A percentile compares a stretch with the other conserved stretches of the same genome.
Evolutionary conservation across 1,140 invertebrate genomes (phyloP).

Genomic region (Dreissena rostriformis): DNA sequence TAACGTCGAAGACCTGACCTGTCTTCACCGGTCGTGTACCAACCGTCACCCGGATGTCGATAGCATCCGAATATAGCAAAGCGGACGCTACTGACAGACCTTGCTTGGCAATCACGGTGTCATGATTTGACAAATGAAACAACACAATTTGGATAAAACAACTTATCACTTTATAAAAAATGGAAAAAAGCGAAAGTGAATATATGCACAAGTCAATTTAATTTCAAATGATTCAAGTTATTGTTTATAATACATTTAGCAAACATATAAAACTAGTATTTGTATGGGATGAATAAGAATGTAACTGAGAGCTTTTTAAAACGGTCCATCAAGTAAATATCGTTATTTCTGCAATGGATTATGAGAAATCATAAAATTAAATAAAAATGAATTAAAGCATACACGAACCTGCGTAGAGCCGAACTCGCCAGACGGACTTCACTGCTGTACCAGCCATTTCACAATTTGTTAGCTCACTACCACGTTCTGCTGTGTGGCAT

Average conservation of each 20-base stretch:
- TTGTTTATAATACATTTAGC: neutral
- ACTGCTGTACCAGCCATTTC: constrained; percentile 90
- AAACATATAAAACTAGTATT: neutral
- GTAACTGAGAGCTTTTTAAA: neutral
- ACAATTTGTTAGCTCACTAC: constrained; percentile 87
- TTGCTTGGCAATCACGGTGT: constrained; percentile 82
- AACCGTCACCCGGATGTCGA: constrained; percentile 63
- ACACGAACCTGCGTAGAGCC: constrained; percentile 85
- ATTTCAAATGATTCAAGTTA: neutral
- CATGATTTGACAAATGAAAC: constrained; percentile 81
- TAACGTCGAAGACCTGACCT: constrained; percentile 63
- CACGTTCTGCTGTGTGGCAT: constrained; percentile 67
- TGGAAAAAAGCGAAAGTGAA: neutral
- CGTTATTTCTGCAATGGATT: neutral
- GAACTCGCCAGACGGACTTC: constrained; percentile 91
- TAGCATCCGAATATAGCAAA: constrained; percentile 60
- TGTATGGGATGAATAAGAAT: neutral
- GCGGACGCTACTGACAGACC: constrained; percentile 79
- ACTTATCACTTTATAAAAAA: neutral
- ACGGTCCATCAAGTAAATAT: neutral
- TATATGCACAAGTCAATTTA: neutral
- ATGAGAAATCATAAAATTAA: no score
- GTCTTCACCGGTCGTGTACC: constrained; percentile 24
- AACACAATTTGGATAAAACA: neutral
- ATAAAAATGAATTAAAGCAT: neutral